Evolutionary conservation across 2,797 vertebrate genomes (phyloP), one percentile per base, ranked within the genome.

Genomic region (Enteromius viviparus): DNA sequence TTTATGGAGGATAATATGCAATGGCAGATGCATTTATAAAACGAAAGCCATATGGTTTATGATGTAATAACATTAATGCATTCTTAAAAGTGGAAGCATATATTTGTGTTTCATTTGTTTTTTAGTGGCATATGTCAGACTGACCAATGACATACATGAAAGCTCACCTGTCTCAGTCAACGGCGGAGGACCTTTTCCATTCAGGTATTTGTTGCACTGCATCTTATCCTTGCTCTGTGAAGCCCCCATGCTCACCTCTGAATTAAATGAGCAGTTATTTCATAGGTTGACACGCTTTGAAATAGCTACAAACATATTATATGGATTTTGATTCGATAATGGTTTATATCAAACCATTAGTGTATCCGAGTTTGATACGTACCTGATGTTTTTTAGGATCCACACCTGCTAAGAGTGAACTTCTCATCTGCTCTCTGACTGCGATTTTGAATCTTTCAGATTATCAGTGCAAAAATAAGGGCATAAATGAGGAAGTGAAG

Each of bases 201-300:
- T 74, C 80, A 94, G 85, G 66, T 91, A 94, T 23, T 89, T 90
- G 85, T 90, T 94, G 83, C 92, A 94, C 78, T 93, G 53, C 14
- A 94, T 42, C 53, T 86, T 94, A 0, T 93, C 88, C 4, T 84
- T 93, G 90, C 93, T 94, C 47, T 93, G 89, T 60, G 45, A 42
- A 42, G 90, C 85, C 37, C 94, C 94, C 94, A 94, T 94, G 10
- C 51, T 87, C 81, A 89, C 29, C 51, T 47, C 11, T 3, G 6
- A 65, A n/a, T 69, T n/a, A 82, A 70, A 75, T 12, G 2, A 58
- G 60, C 12, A 26, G 5, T 37, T 1, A 14, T 34, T 49, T 23
- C 49, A 74, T 47, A 49, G 11, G 53, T 80, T 12, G 37, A 32
- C 15, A 45, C 40, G 11, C 68, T 42, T 60, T 68, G 71, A 79